Base-by-base conservation (phyloP, 2,888 invertebrate genomes). In the Ganaspis brasiliensis region DNA sequence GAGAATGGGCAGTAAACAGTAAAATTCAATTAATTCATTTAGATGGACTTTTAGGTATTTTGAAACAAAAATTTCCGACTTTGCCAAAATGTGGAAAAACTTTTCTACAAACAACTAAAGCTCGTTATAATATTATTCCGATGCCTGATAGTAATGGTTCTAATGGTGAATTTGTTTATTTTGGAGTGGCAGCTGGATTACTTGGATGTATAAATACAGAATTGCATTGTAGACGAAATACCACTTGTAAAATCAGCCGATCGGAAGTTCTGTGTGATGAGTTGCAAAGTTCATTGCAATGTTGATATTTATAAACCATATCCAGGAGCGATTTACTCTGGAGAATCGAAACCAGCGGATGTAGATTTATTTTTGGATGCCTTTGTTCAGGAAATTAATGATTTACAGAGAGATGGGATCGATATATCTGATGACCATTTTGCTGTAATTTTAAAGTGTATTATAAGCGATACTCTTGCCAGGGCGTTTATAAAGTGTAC, bases 391-490 rank as follows among this genome's bases (percentile, higher is more conserved):
- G 82, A 84, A 73, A 35, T 82, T 12, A 84, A 82, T 61, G 5
- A 67, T 1, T 26, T 82, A 9, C 56, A 72, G n/a, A 9, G 63
- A 67, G 37, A 73, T 63, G 82, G 84, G 31, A 72, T 82, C 9
- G 19, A 16, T 4, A 78, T 84, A 24, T 35, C 72, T 49, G 52
- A 55, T 24, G 45, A 59, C 35, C 59, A 71, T 24, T 83, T 78
- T 49, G 14, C 35, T 21, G 76, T 82, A n/a, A 35, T 10, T 10
- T 40, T 82, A 1, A 75, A 81, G 56, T 81, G 81, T 35, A 77
- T 82, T 61, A 74, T 81, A 9, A 78, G 79, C 57, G 83, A 83
- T 71, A 74, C 78, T 9, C 84, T 80, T 9, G 84, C 82, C n/a
- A 78, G 83, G 9, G 55, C 81, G 2, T 79, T 77, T 74, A 9